Percentiles rank a stretch among this genome's conserved stretches.
phyloP scores from a whole-genome alignment of 2,888 invertebrate genomes.

The Resseliella maxima region DNA sequence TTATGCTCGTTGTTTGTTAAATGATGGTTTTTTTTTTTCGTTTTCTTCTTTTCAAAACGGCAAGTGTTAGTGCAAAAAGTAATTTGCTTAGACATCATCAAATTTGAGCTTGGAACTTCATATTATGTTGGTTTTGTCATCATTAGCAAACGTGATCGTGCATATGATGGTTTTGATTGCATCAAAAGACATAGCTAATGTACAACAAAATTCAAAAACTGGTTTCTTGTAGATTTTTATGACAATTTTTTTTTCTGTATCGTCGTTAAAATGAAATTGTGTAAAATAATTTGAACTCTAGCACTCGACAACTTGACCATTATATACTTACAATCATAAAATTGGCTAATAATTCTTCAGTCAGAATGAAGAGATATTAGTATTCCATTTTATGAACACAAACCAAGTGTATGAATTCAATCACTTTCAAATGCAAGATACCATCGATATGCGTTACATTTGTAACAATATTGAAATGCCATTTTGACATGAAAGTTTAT shows the following conservation, averaged over 20 bases:
- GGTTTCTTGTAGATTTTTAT: background rate
- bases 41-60: too few species aligned
- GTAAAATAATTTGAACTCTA: conserved; percentile 3
- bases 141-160: background rate
- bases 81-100: too few species aligned
- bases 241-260: background rate
- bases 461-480: background rate
- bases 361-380: background rate
- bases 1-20: background rate
- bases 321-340: background rate
- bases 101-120: too few species aligned
- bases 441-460: background rate
- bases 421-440: background rate
- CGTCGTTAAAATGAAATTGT: conserved; percentile 4
- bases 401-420: background rate
- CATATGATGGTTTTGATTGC: background rate
- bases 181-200: background rate
- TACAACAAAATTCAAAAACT: conserved; percentile 18
- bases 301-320: background rate
- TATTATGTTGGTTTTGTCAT: too few species aligned
- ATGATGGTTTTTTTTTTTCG: too few species aligned
- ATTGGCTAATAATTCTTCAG: conserved; percentile 12
- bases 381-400: background rate
- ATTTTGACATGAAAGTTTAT: background rate
- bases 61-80: background rate